Conservation (phyloP, 23 tunicate species). For the Trididemnum clinides region DNA sequence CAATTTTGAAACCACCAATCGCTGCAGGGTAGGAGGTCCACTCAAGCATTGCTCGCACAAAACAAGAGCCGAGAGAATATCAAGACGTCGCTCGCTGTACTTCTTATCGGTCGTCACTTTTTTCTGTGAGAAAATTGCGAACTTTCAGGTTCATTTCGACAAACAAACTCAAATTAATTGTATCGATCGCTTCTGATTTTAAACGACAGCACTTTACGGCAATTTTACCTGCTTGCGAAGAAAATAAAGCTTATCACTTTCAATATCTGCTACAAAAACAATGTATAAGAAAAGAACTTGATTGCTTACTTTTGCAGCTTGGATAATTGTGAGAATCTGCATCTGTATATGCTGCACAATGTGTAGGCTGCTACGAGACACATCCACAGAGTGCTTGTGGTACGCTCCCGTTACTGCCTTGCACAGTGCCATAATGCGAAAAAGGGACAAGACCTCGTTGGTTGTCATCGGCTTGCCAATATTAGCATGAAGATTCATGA, state of each 20-base stretch:
- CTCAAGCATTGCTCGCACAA: conserved; percentile 56
- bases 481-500: conserved; percentile 70
- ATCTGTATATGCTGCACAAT: conserved; percentile 76
- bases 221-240: too few relatives aligned
- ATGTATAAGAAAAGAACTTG: too few relatives aligned
- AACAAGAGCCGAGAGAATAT: conserved; percentile 78
- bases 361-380: conserved; percentile 45
- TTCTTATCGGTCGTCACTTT: conserved; percentile 69
- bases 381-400: conserved; percentile 46
- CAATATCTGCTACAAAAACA: too few relatives aligned
- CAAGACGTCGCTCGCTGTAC: conserved; percentile 86
- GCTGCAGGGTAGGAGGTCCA: conserved; percentile 77
- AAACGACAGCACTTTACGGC: too few relatives aligned
- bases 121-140: conserved; percentile 29
- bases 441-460: conserved; percentile 69
- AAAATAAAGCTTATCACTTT: too few relatives aligned
- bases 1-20: conserved; percentile 66
- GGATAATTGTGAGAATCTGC: conserved; percentile 59
- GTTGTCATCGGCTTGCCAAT: conserved; percentile 77
- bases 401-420: conserved; percentile 70
- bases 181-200: too few relatives aligned
- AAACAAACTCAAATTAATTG: too few relatives aligned
- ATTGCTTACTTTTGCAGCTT: conserved; percentile 70
- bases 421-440: conserved; percentile 76
- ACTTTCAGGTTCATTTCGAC: too few relatives aligned